A percentile compares a stretch with the other conserved stretches of the same genome.
phyloP scores from a whole-genome alignment of 2,888 invertebrate species.

The Campoplex nolae region DNA sequence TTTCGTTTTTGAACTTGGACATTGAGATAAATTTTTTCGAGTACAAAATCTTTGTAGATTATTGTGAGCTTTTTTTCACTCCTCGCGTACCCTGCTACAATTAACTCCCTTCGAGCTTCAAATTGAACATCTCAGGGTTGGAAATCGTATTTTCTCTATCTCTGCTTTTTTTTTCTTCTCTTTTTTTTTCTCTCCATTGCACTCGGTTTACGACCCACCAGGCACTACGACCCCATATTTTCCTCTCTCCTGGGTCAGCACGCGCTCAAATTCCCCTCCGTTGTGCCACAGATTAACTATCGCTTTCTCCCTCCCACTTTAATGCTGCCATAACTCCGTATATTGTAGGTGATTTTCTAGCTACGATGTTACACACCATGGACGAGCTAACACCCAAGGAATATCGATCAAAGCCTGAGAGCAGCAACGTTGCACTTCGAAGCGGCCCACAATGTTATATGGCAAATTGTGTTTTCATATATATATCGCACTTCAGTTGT shows the following conservation, averaged over 20 bases:
- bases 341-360: slow-evolving; percentile 58
- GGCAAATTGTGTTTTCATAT: slow-evolving; percentile 19
- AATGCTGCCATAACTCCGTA: slow-evolving; percentile 35
- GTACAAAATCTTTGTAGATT: background rate
- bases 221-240: slow-evolving; percentile 42
- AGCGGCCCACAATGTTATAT: slow-evolving; percentile 30
- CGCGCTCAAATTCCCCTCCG: slow-evolving; percentile 33
- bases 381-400: slow-evolving; percentile 52
- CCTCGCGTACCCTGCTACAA: background rate
- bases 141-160: slow-evolving; percentile 8
- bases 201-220: slow-evolving; percentile 55
- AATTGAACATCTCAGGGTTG: background rate
- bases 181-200: background rate
- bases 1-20: background rate
- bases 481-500: slow-evolving; percentile 1
- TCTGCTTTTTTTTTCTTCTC: background rate
- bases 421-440: slow-evolving; percentile 42
- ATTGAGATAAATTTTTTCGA: background rate
- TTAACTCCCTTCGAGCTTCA: slow-evolving; percentile 12
- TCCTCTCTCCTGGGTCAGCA: slow-evolving; percentile 40
- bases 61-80: background rate
- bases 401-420: slow-evolving; percentile 63
- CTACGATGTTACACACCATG: slow-evolving; percentile 37
- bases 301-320: slow-evolving; percentile 35
- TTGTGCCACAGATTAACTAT: slow-evolving; percentile 56